A percentile compares a stretch with the other conserved stretches of the same genome.
phyloP scores from a whole-genome alignment of 1,140 invertebrate species.

The Aphelenchoides fujianensis region DNA sequence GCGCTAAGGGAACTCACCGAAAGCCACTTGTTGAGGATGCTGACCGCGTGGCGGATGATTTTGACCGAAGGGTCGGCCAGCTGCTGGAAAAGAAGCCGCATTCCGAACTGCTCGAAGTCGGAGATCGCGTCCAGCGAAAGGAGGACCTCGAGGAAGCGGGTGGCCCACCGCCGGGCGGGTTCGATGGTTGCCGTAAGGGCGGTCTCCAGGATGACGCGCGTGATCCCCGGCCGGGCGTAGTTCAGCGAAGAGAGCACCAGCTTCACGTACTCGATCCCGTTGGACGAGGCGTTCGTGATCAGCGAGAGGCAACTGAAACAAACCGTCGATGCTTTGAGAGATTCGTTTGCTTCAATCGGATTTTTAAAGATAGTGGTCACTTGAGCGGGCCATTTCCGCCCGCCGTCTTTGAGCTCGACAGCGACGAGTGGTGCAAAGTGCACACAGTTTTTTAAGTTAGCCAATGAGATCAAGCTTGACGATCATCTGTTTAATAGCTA shows the following conservation, averaged over 20 bases:
- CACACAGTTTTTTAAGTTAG: no score
- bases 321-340: neutral
- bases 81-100: slow-evolving; percentile 22
- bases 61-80: slow-evolving; percentile 20
- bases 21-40: slow-evolving; percentile 10
- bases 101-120: slow-evolving; percentile 22
- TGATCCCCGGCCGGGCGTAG: neutral
- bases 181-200: slow-evolving; percentile 20
- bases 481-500: no score
- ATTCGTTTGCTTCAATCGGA: no score
- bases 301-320: slow-evolving; percentile 4
- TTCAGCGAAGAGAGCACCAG: slow-evolving; percentile 6
- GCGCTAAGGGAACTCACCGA: slow-evolving; percentile 9
- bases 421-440: no score
- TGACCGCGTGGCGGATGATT: slow-evolving; percentile 12
- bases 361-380: no score
- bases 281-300: neutral
- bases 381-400: no score
- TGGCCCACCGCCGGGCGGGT: slow-evolving; percentile 18
- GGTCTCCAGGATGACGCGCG: slow-evolving; percentile 16
- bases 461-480: no score
- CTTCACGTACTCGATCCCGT: slow-evolving; percentile 19
- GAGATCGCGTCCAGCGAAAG: neutral
- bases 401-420: no score
- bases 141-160: slow-evolving; percentile 21